Base-by-base conservation (phyloP, 2,113 vertebrate species). In the Tyto alba region DNA sequence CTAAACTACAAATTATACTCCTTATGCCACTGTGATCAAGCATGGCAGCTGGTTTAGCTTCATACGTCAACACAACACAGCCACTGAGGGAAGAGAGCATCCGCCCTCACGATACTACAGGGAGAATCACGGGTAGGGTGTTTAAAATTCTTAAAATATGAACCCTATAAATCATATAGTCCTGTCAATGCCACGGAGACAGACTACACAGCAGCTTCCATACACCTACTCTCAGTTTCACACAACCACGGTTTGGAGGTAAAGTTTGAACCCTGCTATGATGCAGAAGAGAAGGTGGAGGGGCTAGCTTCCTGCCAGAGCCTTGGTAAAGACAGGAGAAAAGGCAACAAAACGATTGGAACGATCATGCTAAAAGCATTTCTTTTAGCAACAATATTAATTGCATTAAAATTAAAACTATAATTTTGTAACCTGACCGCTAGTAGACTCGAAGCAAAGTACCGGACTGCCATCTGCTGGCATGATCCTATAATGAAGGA, bases 381-480 rank as follows among this genome's bases (percentile, higher is more conserved):
- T 76, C 66, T 90, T 74, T 64, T 48, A 80, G 74, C 88, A 91
- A 78, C 52, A 50, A 34, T 20, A 53, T 62, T 90, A 91, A 68
- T 30, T 71, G 62, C 38, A 85, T 80, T 69, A 81, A 69, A 94
- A 94, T 53, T n/a, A 57, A 87, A 91, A 71, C 55, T 38, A 18
- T 53, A 7, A 52, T 87, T 95, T 80, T 48, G 16, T 91, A 84
- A 92, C n/a, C 29, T 23, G 50, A 34, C 82, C 2, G 1, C 47
- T 10, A 19, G 17, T 6, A 7, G 60, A 48, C 16, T 36, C n/a
- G 45, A 32, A 95, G 52, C 62, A 57, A 89, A 90, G 97, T 75
- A 45, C 95, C 7, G 19, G 91, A 95, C 94, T 98, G 98, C 98
- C 98, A 98, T 97, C 98, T 98, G 38, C 97, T 97, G 98, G 81